Evolutionary conservation across 2,888 invertebrate species (phyloP), one percentile per base, ranked within the genome.

Genomic region (Drosophila nr. fundita): DNA sequence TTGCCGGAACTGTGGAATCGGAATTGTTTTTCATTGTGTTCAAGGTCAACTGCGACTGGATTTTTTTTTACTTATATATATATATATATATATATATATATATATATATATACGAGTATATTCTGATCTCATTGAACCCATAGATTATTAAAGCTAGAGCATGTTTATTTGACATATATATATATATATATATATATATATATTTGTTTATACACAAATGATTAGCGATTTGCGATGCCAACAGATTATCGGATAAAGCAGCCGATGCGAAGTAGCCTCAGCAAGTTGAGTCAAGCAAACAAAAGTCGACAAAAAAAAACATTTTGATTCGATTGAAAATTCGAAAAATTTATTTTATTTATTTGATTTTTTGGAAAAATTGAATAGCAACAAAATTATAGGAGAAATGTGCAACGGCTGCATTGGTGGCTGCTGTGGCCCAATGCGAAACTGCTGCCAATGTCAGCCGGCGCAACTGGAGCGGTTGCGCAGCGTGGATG

Each of bases 371-470:
- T 45, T 13, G 8, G 15, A 4, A 21, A 48, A 40, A 49, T 5
- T 68, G 21, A 38, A 10, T 59, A 55, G 57, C 76, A 76, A 66
- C 80, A 79, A 79, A 74, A 79, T 79, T 60, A 52, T 48, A 21
- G 0, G 29, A 15, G 60, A 74, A 58, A 77, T 77, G 77, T 77
- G 63, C 52, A 34, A 30, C 34, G 34, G 11, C n/a, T 52, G 42
- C 36, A 11, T 24, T 52, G 49, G 34, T 24, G 24, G 54, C 61
- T 52, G 55, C 48, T 68, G 34, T 15, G 8, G 68, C 21, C 40
- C 4, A 13, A 2, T 5, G n/a, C 11, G 18, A 15, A 5, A 30
- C 18, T 34, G 36, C 36, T 53, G 63, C 45, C 21, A 32, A 21
- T 63, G 45, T 30, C 21, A 18, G 1, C 48, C 29, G 32, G 1